Conservation (phyloP, 2,888 invertebrate species). For the Buathra laborator region DNA sequence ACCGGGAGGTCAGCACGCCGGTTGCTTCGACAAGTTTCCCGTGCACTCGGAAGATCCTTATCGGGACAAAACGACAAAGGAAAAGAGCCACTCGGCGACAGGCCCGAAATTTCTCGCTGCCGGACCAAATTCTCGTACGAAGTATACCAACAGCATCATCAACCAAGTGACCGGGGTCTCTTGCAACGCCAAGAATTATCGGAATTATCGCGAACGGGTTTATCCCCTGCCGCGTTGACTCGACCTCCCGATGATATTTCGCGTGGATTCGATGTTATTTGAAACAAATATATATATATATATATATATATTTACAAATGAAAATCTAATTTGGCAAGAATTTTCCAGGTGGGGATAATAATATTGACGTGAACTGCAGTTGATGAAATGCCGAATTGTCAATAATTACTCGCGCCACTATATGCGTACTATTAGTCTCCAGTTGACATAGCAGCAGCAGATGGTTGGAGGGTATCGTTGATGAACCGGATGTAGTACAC, state of each 20-base stretch:
- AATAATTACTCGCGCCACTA: not conserved
- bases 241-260: not conserved
- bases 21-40: conserved; percentile 84
- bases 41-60: conserved; percentile 76
- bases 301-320: not conserved
- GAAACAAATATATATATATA: not conserved
- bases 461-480: not conserved
- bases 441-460: conserved; percentile 15
- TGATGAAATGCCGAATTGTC: not conserved
- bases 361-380: not conserved
- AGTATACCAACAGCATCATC: conserved; percentile 79
- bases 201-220: conserved; percentile 74
- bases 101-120: conserved; percentile 72
- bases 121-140: conserved; percentile 74
- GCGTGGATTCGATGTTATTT: not conserved
- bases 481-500: conserved; percentile 1
- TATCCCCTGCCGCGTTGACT: conserved; percentile 71
- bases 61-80: conserved; percentile 36
- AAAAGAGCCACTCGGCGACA: not conserved
- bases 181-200: conserved; percentile 78
- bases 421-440: not conserved
- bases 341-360: too few relatives aligned
- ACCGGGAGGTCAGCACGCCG: conserved; percentile 83
- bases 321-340: not conserved
- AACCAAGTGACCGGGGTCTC: conserved; percentile 77